phyloP scores from a whole-genome alignment of 2,888 invertebrate genomes.

The Parnassius mnemosyne region DNA sequence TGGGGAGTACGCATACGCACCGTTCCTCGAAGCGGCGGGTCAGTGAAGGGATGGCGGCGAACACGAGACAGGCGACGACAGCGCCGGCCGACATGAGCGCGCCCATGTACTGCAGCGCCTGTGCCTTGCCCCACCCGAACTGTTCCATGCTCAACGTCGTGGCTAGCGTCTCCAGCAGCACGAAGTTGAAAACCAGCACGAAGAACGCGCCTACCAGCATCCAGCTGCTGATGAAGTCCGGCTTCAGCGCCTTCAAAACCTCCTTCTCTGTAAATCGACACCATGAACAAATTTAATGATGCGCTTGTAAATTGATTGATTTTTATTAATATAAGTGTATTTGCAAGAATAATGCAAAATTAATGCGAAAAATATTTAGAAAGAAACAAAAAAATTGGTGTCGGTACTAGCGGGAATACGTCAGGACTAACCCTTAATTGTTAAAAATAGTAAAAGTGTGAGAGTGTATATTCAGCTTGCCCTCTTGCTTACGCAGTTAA shows the following conservation, averaged over 20 bases:
- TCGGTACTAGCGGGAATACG: too few species aligned
- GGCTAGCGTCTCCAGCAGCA: conserved; percentile 91
- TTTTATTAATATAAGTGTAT: too few species aligned
- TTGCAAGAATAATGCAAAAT: too few species aligned
- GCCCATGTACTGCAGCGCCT: conserved; percentile 90
- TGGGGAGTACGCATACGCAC: conserved; percentile 48
- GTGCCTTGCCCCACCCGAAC: conserved; percentile 90
- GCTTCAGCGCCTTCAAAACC: conserved; percentile 84
- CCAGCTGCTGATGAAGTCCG: conserved; percentile 89
- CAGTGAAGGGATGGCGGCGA: conserved; percentile 85
- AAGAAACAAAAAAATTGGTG: too few species aligned
- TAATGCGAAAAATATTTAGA: too few species aligned
- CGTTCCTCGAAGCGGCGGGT: conserved; percentile 87
- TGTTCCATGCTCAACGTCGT: conserved; percentile 94
- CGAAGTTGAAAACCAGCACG: conserved; percentile 92
- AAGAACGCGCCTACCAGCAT: conserved; percentile 90
- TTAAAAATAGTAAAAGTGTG: too few species aligned
- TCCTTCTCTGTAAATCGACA: conserved; percentile 81
- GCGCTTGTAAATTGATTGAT: too few species aligned
- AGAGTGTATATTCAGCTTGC: too few species aligned
- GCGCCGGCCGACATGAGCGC: conserved; percentile 90
- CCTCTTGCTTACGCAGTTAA: too few species aligned
- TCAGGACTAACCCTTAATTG: too few species aligned
- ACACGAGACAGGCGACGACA: conserved; percentile 87
- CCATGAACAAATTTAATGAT: too few species aligned